phyloP scores from a whole-genome alignment of 2,888 invertebrate genomes.

The Teinopalpus imperialis region DNA sequence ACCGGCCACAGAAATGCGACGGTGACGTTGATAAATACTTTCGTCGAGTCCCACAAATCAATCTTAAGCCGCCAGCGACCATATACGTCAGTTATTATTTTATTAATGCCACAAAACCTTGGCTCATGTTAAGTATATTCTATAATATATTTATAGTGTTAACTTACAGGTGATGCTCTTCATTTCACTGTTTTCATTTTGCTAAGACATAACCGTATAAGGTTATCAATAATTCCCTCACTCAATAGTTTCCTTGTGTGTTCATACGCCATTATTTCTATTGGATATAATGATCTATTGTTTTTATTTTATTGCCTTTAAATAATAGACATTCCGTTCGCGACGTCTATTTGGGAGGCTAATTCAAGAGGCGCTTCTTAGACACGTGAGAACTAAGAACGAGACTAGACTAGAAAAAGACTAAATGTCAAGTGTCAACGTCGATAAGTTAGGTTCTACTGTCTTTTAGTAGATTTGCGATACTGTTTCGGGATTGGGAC shows the following conservation, averaged over 20 bases:
- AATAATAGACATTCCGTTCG: conserved; percentile 32
- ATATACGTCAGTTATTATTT: no score
- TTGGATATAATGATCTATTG: conserved; percentile 34
- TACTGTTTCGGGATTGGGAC: background rate
- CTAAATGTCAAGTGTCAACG: conserved; percentile 17
- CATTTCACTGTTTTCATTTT: no score
- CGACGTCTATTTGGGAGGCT: conserved; percentile 32
- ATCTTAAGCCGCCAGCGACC: no score
- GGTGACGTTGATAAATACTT: no score
- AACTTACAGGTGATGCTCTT: no score
- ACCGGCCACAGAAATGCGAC: no score
- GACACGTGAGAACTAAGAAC: conserved; percentile 34
- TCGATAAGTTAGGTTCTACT: conserved; percentile 7
- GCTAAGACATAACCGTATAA: no score
- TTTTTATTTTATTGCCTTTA: conserved; percentile 30
- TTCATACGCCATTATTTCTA: conserved; percentile 2
- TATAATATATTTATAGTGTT: no score
- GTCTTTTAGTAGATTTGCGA: conserved; percentile 11
- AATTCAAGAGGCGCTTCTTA: conserved; percentile 21
- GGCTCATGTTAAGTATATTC: no score
- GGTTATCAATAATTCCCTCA: no score
- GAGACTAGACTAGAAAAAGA: conserved; percentile 34
- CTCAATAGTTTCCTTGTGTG: background rate
- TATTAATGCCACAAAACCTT: no score
- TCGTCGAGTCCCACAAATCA: no score